Percentiles rank a stretch among this genome's conserved stretches.
Evolutionary conservation across 2,113 vertebrate species (phyloP).

Genomic region (Nasalis larvatus): DNA sequence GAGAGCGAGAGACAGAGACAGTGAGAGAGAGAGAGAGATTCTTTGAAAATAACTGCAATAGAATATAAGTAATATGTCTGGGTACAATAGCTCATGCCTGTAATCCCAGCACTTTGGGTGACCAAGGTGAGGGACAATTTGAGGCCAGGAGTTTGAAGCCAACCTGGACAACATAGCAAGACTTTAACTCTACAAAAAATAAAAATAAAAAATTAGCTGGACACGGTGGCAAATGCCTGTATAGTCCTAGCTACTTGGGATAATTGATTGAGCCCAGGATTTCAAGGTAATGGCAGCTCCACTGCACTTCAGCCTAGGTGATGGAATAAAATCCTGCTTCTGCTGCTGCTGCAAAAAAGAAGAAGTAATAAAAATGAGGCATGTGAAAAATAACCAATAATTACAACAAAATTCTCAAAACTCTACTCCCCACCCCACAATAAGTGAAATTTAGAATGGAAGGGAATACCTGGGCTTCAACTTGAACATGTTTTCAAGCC

Average conservation of each 20-base stretch:
- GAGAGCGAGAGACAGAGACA: not conserved
- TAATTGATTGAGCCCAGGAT: not conserved
- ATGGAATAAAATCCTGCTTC: not conserved
- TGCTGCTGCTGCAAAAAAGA: too few species aligned
- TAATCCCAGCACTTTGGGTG: not conserved
- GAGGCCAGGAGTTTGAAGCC: not conserved
- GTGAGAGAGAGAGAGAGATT: not conserved
- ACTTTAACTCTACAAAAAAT: not conserved
- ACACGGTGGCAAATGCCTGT: not conserved
- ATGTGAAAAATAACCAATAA: not conserved
- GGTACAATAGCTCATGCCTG: not conserved
- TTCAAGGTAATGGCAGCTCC: not conserved
- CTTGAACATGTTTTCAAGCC: not conserved
- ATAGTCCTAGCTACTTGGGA: not conserved
- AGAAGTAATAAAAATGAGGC: not conserved
- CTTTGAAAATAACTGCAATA: not conserved
- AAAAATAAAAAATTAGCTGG: not conserved
- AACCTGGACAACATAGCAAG: not conserved
- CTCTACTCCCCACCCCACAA: not conserved
- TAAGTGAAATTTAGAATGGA: not conserved
- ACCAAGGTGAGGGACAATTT: not conserved
- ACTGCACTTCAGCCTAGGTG: not conserved
- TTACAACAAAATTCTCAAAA: not conserved
- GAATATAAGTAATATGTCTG: not conserved
- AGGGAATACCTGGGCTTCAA: not conserved